Base-by-base conservation (phyloP, 37 sponge, comb jelly and placozoan species). In the Chondrosia reniformis region DNA sequence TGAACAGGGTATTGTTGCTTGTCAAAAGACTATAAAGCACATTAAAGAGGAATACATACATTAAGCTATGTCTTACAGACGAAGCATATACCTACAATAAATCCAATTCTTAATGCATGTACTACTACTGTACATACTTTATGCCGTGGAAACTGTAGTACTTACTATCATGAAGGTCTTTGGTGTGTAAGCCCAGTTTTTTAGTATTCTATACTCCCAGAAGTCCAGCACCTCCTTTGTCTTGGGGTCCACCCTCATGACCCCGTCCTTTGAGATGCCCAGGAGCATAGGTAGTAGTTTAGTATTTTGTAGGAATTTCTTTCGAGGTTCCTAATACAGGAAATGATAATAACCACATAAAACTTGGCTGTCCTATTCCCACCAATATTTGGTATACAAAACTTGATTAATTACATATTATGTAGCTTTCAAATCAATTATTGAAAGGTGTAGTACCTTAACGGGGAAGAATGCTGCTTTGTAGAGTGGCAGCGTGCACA, bases 121-220 rank as follows among this genome's bases (percentile, higher is more conserved):
- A 3, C 58, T 28, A 3, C 58, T 28, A 56, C 3, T 4, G 27
- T 28, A 6, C n/a, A n/a, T n/a, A n/a, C n/a, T n/a, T n/a, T n/a
- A n/a, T n/a, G 17, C 15, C 17, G 19, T 21, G 55, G 15, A 21
- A 21, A 52, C 55, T 21, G 19, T 52, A 19, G 55, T 25, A 67
- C 91, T 77, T 41, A 90, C 87, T 77, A 91, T 52, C 0, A 91
- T 76, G 44, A 91, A 91, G 30, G 91, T 86, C 0, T 79, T 67
- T 43, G 58, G 32, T 17, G 87, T 73, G 72, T 81, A 86, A 56
- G 84, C 91, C 91, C 91, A 91, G 77, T 91, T 91, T 75, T 72
- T 86, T 55, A 91, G 78, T 0, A 91, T 87, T 22, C 74, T 74
- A 61, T 84, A 91, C 31, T 80, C 74, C 91, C 91, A 91, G 44